A percentile compares a stretch with the other conserved stretches of the same genome.
phyloP scores from a whole-genome alignment of 2,888 invertebrate species.

The Ceratothoa steindachneri region DNA sequence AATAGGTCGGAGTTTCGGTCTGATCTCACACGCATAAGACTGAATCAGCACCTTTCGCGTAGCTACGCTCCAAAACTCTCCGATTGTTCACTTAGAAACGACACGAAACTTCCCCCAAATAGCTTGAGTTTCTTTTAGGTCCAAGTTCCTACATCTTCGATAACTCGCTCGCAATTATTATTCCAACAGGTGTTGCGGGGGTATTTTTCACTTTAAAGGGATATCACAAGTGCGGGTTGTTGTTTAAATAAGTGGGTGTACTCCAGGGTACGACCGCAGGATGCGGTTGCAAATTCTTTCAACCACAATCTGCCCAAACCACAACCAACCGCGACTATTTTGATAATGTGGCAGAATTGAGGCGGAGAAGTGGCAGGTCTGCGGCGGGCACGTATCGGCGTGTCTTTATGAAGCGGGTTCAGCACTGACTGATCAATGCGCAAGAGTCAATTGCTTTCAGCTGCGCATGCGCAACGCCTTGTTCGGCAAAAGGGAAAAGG shows the following conservation, averaged over 20 bases:
- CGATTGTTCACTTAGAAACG: no score
- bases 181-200: background rate
- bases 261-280: slow-evolving; percentile 3
- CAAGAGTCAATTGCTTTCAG: background rate
- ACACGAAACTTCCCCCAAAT: no score
- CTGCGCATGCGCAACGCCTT: background rate
- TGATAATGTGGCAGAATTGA: background rate
- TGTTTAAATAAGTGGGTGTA: background rate
- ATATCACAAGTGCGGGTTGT: slow-evolving; percentile 7
- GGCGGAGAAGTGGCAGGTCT: background rate
- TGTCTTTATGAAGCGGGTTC: slow-evolving; percentile 3
- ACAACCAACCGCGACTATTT: slow-evolving; percentile 7
- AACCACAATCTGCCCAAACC: background rate
- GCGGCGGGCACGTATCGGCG: background rate
- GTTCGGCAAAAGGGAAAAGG: background rate
- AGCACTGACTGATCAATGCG: slow-evolving; percentile 12
- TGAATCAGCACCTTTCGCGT: no score
- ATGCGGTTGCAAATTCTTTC: slow-evolving; percentile 10
- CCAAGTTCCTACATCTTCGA: no score
- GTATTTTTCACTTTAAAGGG: background rate
- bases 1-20: no score
- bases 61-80: no score
- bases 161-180: background rate
- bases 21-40: no score
- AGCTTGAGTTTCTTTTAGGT: no score